Percentiles rank a stretch among this genome's conserved stretches.
Evolutionary conservation across 2,797 vertebrate species (phyloP).

Genomic region (Lithobates pipiens): DNA sequence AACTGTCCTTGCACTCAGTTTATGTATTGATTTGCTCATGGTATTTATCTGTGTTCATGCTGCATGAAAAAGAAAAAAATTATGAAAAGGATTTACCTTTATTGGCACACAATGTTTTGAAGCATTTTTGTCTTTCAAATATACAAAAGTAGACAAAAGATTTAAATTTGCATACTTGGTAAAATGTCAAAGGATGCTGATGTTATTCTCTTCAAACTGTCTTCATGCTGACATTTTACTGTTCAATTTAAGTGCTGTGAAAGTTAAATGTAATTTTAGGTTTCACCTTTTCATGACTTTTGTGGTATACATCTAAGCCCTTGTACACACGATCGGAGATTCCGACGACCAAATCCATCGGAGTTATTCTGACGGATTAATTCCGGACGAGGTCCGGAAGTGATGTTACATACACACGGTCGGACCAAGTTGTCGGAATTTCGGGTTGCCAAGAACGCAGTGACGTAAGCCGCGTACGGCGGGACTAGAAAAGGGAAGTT

Average conservation of each 20-base stretch:
- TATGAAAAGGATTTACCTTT: background rate
- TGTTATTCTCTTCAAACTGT: conserved; percentile 27
- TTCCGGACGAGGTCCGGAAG: too few species aligned
- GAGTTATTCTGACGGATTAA: too few species aligned
- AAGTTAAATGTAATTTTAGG: conserved; percentile 25
- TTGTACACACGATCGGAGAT: too few species aligned
- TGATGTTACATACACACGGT: too few species aligned
- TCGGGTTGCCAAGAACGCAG: too few species aligned
- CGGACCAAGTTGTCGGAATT: too few species aligned
- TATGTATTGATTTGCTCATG: background rate
- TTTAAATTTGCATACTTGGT: conserved; percentile 47
- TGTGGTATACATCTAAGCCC: background rate
- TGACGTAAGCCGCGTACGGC: too few species aligned
- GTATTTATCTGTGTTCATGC: background rate
- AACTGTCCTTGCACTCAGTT: background rate
- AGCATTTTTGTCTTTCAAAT: background rate
- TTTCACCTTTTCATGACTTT: conserved; percentile 37
- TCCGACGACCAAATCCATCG: too few species aligned
- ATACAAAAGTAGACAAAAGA: conserved; percentile 2
- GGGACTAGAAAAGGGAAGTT: too few species aligned
- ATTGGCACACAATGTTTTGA: background rate
- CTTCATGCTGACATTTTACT: conserved; percentile 42
- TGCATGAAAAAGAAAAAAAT: background rate
- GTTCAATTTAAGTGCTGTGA: conserved; percentile 20
- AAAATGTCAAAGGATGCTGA: conserved; percentile 49